phyloP scores from a whole-genome alignment of 1,140 invertebrate genomes.

The Camponotus vicinus region DNA sequence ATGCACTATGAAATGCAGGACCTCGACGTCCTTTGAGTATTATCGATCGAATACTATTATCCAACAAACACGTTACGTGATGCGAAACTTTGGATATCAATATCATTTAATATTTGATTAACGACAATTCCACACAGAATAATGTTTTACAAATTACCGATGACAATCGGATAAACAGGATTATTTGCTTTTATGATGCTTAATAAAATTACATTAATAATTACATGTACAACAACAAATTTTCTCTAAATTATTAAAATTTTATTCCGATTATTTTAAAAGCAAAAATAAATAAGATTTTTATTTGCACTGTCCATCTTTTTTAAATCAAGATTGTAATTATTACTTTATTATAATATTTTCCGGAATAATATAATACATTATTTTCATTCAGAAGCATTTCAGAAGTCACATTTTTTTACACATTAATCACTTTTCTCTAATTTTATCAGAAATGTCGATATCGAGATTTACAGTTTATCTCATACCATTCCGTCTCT shows the following conservation, averaged over 20 bases:
- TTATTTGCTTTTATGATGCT: not conserved
- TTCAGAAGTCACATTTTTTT: too few relatives aligned
- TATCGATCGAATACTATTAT: not conserved
- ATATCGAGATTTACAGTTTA: not conserved
- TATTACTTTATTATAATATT: not conserved
- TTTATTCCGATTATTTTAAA: not conserved
- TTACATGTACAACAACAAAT: not conserved
- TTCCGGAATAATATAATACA: not conserved
- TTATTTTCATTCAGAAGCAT: not conserved
- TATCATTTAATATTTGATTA: not conserved
- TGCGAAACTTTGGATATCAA: constrained; percentile 4
- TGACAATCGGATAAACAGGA: not conserved
- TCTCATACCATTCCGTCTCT: not conserved
- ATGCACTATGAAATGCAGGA: not conserved
- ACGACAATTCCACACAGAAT: not conserved
- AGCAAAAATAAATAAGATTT: not conserved
- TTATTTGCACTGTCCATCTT: not conserved
- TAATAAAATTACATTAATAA: not conserved
- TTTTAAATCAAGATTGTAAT: not conserved
- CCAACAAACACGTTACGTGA: constrained; percentile 14
- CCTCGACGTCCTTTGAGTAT: not conserved
- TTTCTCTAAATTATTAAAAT: not conserved
- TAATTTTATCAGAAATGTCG: not conserved
- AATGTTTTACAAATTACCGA: not conserved
- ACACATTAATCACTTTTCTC: too few relatives aligned